Evolutionary conservation across 2,797 vertebrate species (phyloP), one percentile per base, ranked within the genome.

Genomic region (Lutjanus campechanus): DNA sequence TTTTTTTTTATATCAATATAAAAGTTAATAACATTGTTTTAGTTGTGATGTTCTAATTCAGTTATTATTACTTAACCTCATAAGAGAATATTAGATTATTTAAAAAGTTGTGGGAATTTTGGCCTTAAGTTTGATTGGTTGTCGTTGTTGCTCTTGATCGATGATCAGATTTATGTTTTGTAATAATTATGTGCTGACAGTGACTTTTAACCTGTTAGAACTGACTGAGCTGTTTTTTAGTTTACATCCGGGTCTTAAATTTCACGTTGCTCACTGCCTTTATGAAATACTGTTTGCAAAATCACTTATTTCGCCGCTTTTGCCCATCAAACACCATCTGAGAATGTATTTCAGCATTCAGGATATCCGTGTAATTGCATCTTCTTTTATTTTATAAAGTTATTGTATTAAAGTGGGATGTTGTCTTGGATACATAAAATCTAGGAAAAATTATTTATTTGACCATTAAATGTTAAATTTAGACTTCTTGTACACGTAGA

Each of bases 321-420:
- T 54, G 40, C 75, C 68, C 82, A 20, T 82, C 49, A 76, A 81
- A 78, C 79, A 11, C 65, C 56, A 46, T 83, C 77, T 81, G 73
- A 82, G 91, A 93, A 93, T 93, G 91, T 93, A 89, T 75, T 75
- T 79, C 74, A 76, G 73, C 83, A 75, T 91, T 87, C 83, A 76
- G 79, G 86, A 82, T 66, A 67, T 69, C 29, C 29, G 29, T 36
- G 29, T 36, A 36, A 36, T 36, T 44, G 58, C 54, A 46, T 75
- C 36, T 78, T 73, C 46, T 55, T 50, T 44, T 17, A 5, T 76
- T 71, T 36, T 64, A 73, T 69, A 1, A 51, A 22, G 19, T 73
- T 76, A 17, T 60, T 49, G 20, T 77, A 55, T 79, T 49, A 46
- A 81, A 70, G 41, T 75, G 77, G 62, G 79, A 70, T 60, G 49